Conservation (phyloP, 2,113 vertebrate genomes). For the Ibidorhyncha struthersii region DNA sequence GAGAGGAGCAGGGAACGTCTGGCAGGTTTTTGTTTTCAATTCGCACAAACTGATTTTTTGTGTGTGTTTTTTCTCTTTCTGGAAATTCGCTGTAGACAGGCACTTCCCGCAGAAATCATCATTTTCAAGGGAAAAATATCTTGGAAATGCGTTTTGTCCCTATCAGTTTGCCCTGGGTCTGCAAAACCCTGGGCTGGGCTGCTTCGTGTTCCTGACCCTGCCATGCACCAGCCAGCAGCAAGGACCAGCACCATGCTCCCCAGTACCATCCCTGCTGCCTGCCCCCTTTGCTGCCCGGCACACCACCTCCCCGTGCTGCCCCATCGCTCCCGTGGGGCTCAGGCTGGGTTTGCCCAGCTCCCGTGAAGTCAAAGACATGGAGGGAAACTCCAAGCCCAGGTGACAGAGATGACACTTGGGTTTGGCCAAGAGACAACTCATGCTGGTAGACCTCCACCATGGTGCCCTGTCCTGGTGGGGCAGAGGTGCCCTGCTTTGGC, state of each 20-base stretch:
- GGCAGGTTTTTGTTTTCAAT: constrained; percentile 68
- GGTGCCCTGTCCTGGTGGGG: background rate
- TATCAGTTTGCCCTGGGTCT: fast-evolving
- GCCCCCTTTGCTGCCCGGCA: background rate
- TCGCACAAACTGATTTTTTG: constrained; percentile 27
- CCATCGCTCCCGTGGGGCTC: fast-evolving
- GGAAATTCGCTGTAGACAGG: constrained; percentile 51
- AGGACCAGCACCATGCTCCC: background rate
- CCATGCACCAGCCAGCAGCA: background rate
- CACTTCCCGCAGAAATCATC: constrained; percentile 59
- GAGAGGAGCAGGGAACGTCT: constrained; percentile 60
- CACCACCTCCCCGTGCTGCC: background rate
- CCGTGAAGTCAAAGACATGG: background rate
- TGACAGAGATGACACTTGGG: background rate
- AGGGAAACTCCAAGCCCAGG: background rate
- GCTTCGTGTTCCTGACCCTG: background rate
- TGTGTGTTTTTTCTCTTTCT: constrained; percentile 52
- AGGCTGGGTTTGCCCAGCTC: background rate
- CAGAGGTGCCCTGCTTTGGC: background rate
- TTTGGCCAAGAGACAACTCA: background rate
- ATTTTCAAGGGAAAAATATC: constrained; percentile 14
- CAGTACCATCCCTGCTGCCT: background rate
- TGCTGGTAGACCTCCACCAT: background rate
- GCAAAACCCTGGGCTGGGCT: background rate
- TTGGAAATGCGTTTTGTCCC: background rate